Conservation (phyloP, 92 coral and sea anemone species). For the Epizoanthus stellaris region DNA sequence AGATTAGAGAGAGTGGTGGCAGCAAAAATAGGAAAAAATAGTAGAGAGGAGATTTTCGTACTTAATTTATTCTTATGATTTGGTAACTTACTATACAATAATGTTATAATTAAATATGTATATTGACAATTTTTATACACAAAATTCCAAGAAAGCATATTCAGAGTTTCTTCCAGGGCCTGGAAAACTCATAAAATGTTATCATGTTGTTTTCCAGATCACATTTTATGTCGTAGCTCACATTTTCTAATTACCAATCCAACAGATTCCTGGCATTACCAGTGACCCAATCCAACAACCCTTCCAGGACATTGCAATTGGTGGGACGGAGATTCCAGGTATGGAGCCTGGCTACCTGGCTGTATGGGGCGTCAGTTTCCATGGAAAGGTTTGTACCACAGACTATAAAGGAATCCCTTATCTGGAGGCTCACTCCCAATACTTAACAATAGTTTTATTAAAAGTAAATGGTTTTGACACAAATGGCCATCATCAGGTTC, state of each 20-base stretch:
- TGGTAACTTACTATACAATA: too few relatives aligned
- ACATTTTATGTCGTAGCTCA: background rate
- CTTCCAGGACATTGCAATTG: slow-evolving; percentile 90
- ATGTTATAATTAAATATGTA: too few relatives aligned
- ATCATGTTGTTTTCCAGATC: background rate
- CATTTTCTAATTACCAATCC: background rate
- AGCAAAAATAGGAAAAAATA: too few relatives aligned
- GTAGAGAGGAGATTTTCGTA: too few relatives aligned
- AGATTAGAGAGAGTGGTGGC: too few relatives aligned
- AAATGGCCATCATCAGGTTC: too few relatives aligned
- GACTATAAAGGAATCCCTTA: too few relatives aligned
- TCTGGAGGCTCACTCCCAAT: background rate
- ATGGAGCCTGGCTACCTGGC: slow-evolving; percentile 84
- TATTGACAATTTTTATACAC: background rate
- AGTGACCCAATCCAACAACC: slow-evolving; percentile 84
- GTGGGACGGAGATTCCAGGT: slow-evolving; percentile 95
- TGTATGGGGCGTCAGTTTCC: slow-evolving; percentile 94
- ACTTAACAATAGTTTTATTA: background rate
- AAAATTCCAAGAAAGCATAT: background rate
- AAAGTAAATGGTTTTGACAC: too few relatives aligned
- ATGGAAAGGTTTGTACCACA: slow-evolving; percentile 79
- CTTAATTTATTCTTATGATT: too few relatives aligned
- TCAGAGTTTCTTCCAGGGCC: too few relatives aligned
- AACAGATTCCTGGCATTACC: slow-evolving; percentile 77
- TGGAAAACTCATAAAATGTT: too few relatives aligned